phyloP scores from a whole-genome alignment of 2,888 invertebrate genomes.

The Pedicia rivosa region DNA sequence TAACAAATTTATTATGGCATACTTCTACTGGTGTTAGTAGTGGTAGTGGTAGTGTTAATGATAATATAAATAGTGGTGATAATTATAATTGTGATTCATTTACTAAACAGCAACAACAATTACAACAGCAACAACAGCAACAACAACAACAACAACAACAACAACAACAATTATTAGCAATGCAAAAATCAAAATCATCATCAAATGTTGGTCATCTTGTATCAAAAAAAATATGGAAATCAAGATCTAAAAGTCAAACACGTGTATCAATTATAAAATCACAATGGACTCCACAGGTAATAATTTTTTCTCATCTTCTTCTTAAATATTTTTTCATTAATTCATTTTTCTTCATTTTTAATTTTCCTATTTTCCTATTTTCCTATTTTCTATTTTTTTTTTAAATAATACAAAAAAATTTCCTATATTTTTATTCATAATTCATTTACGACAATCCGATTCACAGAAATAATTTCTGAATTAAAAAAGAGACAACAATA shows the following conservation, averaged over 20 bases:
- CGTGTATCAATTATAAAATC: constrained; percentile 30
- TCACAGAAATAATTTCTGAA: too few relatives aligned
- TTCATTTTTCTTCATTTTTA: neutral
- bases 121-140: constrained; percentile 14
- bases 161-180: constrained; percentile 34
- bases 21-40: neutral
- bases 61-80: constrained; percentile 48
- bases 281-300: constrained; percentile 79
- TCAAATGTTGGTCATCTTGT: constrained; percentile 76
- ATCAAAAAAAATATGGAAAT: constrained; percentile 71
- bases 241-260: constrained; percentile 68
- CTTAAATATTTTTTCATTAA: neutral
- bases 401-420: too few relatives aligned
- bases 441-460: too few relatives aligned
- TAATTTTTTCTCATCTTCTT: constrained; percentile 22
- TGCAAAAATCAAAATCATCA: constrained; percentile 84
- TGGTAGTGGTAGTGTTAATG: constrained; percentile 40
- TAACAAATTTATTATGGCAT: constrained; percentile 36
- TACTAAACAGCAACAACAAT: constrained; percentile 18
- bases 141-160: constrained; percentile 18
- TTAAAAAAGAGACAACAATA: too few relatives aligned
- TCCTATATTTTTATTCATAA: too few relatives aligned
- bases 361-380: constrained; percentile 5
- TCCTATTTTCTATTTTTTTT: neutral
- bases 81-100: too few relatives aligned